Base-by-base conservation (phyloP, 2,113 vertebrate species). In the Tenebrosternarchus preto region DNA sequence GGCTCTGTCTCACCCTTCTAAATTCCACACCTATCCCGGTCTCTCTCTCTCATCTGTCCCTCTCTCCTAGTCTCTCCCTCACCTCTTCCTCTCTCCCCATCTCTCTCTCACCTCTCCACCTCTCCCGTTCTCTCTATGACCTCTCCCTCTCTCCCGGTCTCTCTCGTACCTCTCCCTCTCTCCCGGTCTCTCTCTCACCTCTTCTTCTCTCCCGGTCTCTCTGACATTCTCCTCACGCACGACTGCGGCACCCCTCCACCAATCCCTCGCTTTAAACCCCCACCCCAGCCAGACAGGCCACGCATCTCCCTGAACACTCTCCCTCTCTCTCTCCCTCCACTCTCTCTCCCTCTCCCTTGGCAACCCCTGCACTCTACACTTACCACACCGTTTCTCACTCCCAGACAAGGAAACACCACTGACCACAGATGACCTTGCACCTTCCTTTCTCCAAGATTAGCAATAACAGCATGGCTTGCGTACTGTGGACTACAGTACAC, bases 181-280 rank as follows among this genome's bases (percentile, higher is more conserved):
- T 80, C 81, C 63, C 36, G 7, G 36, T 39, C 36, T 39, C 36
- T 7, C 43, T 73, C 68, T 27, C 20, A n/a, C 73, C 67, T 80
- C 50, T 50, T 59, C n/a, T 46, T 46, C 61, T 8, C 86, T 85
- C 83, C 70, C 86, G 11, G 43, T 83, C 80, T 86, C 89, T 90
- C 87, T 85, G 81, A 93, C 87, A 98, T 96, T 95, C 96, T 84
- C 91, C 95, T 93, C 96, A 97, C 95, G 95, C 93, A 91, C 89
- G 94, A 95, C 95, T 97, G 96, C 96, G 90, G 94, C 95, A 95
- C 87, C 89, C 78, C 91, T 93, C 94, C 92, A 93, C 93, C 90
- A 92, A 80, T 87, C 89, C 93, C 94, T 80, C 67, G 77, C 69
- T 94, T 94, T 95, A 92, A 95, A 94, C 95, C 64, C 92, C 91